phyloP scores from a whole-genome alignment of 2,797 vertebrate genomes.

The Philypnodon macrostomus region DNA sequence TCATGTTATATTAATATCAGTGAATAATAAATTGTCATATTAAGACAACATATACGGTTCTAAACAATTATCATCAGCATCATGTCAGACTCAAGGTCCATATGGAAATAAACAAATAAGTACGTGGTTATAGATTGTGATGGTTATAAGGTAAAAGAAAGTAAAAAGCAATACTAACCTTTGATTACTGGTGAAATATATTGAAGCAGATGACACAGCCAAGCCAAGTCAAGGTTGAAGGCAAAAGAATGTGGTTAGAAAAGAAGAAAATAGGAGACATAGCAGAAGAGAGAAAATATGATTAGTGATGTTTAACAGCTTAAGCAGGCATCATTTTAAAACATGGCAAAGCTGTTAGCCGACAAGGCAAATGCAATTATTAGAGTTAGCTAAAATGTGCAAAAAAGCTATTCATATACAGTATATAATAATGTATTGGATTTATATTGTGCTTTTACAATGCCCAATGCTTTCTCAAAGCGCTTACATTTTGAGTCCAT shows the following conservation, averaged over 20 bases:
- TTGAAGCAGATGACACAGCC: slow-evolving; percentile 45
- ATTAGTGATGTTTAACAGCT: slow-evolving; percentile 41
- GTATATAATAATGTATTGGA: too few species aligned
- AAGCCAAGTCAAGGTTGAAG: slow-evolving; percentile 18
- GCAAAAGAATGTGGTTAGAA: slow-evolving; percentile 14
- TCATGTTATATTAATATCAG: too few species aligned
- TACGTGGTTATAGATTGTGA: neutral
- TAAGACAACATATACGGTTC: too few species aligned
- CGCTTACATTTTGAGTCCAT: too few species aligned
- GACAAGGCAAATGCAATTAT: slow-evolving; percentile 25
- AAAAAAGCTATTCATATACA: neutral
- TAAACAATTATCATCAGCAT: too few species aligned
- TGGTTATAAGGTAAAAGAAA: neutral
- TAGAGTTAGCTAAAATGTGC: slow-evolving; percentile 1
- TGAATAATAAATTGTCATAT: too few species aligned
- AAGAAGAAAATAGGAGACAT: slow-evolving; percentile 21
- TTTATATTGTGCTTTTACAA: too few species aligned
- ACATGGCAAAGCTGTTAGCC: too few species aligned
- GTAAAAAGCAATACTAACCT: slow-evolving; percentile 48
- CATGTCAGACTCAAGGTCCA: too few species aligned
- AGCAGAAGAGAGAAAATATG: slow-evolving; percentile 25
- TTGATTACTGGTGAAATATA: slow-evolving; percentile 59
- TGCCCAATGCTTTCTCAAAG: too few species aligned
- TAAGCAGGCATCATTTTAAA: slow-evolving; percentile 32
- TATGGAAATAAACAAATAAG: too few species aligned